Evolutionary conservation across 2,888 invertebrate genomes (phyloP), one percentile per base, ranked within the genome.

Genomic region (Limnephilus lunatus): DNA sequence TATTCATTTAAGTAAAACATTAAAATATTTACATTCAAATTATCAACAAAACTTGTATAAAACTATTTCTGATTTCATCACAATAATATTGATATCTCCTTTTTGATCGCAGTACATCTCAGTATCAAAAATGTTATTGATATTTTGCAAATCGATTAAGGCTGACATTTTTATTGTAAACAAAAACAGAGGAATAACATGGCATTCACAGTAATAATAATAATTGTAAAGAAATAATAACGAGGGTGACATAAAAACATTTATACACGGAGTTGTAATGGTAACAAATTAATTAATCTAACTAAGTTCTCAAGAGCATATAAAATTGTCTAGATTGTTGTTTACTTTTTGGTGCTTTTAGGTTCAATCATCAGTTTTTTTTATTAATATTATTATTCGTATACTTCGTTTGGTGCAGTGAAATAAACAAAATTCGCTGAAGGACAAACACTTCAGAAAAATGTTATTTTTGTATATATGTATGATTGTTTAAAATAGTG

Each of bases 1-100:
- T 85, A 91, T 88, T 93, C 86, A 85, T 91, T 92, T 92, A 93
- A 92, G 85, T 91, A 93, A 93, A 93, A 93, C 92, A 93, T 92
- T 92, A 90, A 88, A 89, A 92, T 93, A 92, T 93, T 92, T 93
- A 93, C 93, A 92, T 44, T 88, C 89, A 87, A 91, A 92, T 85
- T 89, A 93, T 91, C 30, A 93, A 90, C 81, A 91, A 81, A 89
- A 39, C 85, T 68, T 85, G 90, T 85, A 92, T 85, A 90, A 92
- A 90, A 92, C 35, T 85, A 85, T 86, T 85, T 86, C 80, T 48
- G 83, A 90, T 53, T 92, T 86, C 48, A 92, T 92, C 90, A 90
- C 83, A 90, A 90, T 53, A 85, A 85, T 31, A 88, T 83, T 88
- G 88, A 91, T 91, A 91, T 87, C 31, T 88, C 44, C 44, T 88